Evolutionary conservation across 2,797 vertebrate species (phyloP).

Genomic region (Helicolenus hilgendorfi): DNA sequence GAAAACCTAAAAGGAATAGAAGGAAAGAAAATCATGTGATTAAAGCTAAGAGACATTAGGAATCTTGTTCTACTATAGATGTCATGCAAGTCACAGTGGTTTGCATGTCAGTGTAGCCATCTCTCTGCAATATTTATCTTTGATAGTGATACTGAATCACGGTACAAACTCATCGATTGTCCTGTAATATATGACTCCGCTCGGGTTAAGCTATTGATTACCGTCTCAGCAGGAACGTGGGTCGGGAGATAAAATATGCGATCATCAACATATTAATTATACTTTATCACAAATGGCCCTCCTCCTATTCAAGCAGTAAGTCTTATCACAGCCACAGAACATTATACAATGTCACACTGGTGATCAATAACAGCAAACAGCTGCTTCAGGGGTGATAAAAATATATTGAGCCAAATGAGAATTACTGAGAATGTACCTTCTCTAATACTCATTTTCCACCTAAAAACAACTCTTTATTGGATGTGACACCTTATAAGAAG

Average conservation of each 20-base stretch:
- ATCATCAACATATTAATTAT: conserved; percentile 80
- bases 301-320: conserved; percentile 47
- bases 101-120: not conserved
- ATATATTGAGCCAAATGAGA: conserved; percentile 23
- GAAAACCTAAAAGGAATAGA: not conserved
- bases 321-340: conserved; percentile 51
- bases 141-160: conserved; percentile 26
- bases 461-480: not conserved
- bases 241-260: conserved; percentile 63
- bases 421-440: not conserved
- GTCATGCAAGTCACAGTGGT: not conserved
- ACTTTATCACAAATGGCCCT: conserved; percentile 45
- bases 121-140: not conserved
- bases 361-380: conserved; percentile 58
- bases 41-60: not conserved
- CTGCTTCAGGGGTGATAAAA: conserved; percentile 44
- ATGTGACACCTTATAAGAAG: conserved; percentile 5
- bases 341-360: conserved; percentile 37
- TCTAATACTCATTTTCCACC: not conserved
- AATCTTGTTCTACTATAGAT: not conserved
- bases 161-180: conserved; percentile 60
- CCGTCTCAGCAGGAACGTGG: conserved; percentile 64
- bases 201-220: conserved; percentile 72
- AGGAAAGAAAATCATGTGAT: not conserved
- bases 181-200: conserved; percentile 65